These are phyloP conservation scores for Eubasilissa regina DNA, from an alignment of 1,140 invertebrate species.

Conservation along the genomic window DNA sequence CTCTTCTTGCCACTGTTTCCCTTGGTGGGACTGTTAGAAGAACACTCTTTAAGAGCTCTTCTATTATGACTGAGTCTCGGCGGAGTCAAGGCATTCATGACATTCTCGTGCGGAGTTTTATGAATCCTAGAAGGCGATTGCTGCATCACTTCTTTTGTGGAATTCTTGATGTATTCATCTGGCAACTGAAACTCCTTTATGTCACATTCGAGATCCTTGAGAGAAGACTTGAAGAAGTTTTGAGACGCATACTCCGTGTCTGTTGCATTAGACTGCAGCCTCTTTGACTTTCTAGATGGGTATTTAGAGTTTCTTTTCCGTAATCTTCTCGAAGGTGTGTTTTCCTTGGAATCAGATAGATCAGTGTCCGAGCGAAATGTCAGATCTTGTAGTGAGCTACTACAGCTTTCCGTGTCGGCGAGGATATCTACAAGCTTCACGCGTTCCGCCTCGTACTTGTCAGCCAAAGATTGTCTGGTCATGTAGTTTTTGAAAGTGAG, in stretches of 20 bases:
- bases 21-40: neutral
- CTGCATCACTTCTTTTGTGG: neutral
- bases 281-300: neutral
- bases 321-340: conserved; percentile 66
- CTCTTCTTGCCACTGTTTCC: conserved; percentile 18
- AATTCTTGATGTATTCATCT: conserved; percentile 64
- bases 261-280: neutral
- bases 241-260: conserved; percentile 5
- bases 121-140: conserved; percentile 69
- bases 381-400: conserved; percentile 70
- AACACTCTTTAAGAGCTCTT: too few relatives aligned
- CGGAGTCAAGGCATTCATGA: conserved; percentile 3
- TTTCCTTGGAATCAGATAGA: conserved; percentile 68
- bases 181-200: conserved; percentile 60
- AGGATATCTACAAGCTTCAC: conserved; percentile 12
- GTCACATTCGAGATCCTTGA: conserved; percentile 18
- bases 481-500: conserved; percentile 68
- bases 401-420: conserved; percentile 69
- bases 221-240: conserved; percentile 8
- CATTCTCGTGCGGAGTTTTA: conserved; percentile 72
- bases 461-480: conserved; percentile 60
- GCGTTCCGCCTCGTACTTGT: neutral
- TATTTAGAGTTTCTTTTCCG: conserved; percentile 5
- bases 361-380: conserved; percentile 69
- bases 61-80: conserved; percentile 39